Percentiles rank a stretch among this genome's conserved stretches.
These are phyloP conservation scores for Drosophila arizonae DNA, from an alignment of 1,140 invertebrate species.

Conservation along the genomic window DNA sequence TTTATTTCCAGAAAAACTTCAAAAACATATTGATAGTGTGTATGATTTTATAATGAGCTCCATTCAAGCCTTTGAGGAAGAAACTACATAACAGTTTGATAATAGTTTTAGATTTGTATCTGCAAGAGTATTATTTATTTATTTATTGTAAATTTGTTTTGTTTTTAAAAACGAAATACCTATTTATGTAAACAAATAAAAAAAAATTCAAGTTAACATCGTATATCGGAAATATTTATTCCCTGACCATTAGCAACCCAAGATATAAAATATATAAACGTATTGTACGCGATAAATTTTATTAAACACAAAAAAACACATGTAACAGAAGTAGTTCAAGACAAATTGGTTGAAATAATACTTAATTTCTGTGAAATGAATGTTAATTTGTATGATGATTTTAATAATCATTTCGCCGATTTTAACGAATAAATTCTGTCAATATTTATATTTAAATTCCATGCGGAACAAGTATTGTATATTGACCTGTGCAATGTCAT, in stretches of 20 bases:
- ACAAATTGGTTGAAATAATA: no score
- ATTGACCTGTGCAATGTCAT: slow-evolving; percentile 94
- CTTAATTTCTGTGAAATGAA: background rate
- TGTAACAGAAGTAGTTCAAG: no score
- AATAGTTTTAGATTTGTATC: slow-evolving; percentile 5
- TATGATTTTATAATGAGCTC: slow-evolving; percentile 64
- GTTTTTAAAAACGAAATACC: background rate
- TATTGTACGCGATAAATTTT: no score
- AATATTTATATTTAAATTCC: slow-evolving; percentile 89
- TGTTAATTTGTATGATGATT: background rate
- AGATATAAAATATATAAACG: no score
- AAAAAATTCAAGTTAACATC: background rate
- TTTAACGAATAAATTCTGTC: slow-evolving; percentile 17
- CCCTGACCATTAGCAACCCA: no score
- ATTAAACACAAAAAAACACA: no score
- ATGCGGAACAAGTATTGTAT: slow-evolving; percentile 90
- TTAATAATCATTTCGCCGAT: background rate
- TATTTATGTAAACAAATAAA: background rate
- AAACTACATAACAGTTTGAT: slow-evolving; percentile 4
- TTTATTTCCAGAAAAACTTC: slow-evolving; percentile 61
- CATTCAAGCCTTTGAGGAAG: slow-evolving; percentile 54
- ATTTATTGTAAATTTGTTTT: background rate
- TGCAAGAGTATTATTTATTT: slow-evolving; percentile 45
- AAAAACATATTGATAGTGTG: slow-evolving; percentile 63
- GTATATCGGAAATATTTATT: no score